Percentiles rank a stretch among this genome's conserved stretches.
phyloP scores from a whole-genome alignment of 64 coral and sea anemone genomes.

The Montipora efflorescens region DNA sequence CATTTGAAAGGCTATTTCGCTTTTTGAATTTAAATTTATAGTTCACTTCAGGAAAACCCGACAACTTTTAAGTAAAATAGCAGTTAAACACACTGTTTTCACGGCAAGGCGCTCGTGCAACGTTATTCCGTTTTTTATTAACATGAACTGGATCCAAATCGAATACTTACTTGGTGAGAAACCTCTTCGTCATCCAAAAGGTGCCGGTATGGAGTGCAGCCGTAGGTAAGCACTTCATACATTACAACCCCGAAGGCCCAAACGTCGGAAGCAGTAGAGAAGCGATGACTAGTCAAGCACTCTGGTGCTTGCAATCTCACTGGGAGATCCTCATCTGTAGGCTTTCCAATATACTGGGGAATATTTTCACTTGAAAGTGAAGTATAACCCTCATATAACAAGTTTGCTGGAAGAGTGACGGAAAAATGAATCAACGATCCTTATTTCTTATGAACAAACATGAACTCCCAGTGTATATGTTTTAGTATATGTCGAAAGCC shows the following conservation, averaged over 20 bases:
- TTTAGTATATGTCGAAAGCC: too few species aligned
- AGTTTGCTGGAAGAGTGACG: neutral
- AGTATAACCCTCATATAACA: neutral
- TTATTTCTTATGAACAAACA: too few species aligned
- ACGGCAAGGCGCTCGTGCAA: too few species aligned
- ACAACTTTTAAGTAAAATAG: too few species aligned
- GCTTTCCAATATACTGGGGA: neutral
- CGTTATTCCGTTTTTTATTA: too few species aligned
- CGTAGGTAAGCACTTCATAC: constrained; percentile 72
- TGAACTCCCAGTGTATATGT: too few species aligned
- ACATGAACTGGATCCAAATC: too few species aligned
- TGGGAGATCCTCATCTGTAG: constrained; percentile 19
- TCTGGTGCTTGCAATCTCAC: constrained; percentile 69
- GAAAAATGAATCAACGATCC: neutral
- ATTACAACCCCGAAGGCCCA: constrained; percentile 66
- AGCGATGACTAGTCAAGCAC: constrained; percentile 23
- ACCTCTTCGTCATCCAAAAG: neutral
- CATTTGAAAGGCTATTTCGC: too few species aligned
- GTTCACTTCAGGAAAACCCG: too few species aligned
- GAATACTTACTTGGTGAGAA: neutral
- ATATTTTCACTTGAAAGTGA: neutral
- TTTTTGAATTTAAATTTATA: too few species aligned
- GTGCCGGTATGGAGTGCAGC: constrained; percentile 56
- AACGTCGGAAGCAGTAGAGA: constrained; percentile 69
- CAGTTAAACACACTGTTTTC: too few species aligned